Evolutionary conservation across 2,888 invertebrate genomes (phyloP), one percentile per base, ranked within the genome.

Genomic region (Chrysolina americana): DNA sequence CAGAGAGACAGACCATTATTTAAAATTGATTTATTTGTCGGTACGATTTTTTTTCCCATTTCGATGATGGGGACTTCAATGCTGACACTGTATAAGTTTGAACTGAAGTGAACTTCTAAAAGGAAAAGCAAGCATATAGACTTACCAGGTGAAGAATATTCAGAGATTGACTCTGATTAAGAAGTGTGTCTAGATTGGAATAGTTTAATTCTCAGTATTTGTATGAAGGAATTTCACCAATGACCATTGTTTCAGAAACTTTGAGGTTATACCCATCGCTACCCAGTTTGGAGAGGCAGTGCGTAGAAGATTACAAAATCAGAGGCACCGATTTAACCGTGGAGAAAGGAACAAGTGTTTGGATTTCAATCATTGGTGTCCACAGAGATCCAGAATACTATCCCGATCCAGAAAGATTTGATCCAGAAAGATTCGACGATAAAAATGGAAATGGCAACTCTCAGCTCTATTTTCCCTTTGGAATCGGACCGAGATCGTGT

Each of bases 351-450:
- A 48, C 50, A 15, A n/a, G 19, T 10, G 13, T 68, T 41, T 28
- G 28, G 28, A 68, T 68, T 68, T 21, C 68, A 10, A 53, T 53
- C n/a, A 48, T 36, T 3, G 50, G 68, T 68, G 19, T 68, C 6
- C 68, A 68, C 15, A 28, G 41, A 41, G 68, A 68, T 28, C 68
- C 48, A 41, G 48, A 65, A n/a, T 44, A 65, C 19, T 48, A 65
- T 8, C 21, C 65, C n/a, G 41, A 65, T 15, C 65, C 65, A 13
- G 48, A 47, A 19, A 28, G 9, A 65, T 59, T 59, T n/a, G 59
- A 59, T 15, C 59, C 59, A 36, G 68, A 56, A 19, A 50, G 68
- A 50, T 68, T 68, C 53, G 28, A 15, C 11, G 68, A 48, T 2
- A n/a, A 50, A 36, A 68, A 23, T 17, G 47, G 21, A 68, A 48